phyloP scores from a whole-genome alignment of 1,140 invertebrate genomes.

The Drosophila orosa region DNA sequence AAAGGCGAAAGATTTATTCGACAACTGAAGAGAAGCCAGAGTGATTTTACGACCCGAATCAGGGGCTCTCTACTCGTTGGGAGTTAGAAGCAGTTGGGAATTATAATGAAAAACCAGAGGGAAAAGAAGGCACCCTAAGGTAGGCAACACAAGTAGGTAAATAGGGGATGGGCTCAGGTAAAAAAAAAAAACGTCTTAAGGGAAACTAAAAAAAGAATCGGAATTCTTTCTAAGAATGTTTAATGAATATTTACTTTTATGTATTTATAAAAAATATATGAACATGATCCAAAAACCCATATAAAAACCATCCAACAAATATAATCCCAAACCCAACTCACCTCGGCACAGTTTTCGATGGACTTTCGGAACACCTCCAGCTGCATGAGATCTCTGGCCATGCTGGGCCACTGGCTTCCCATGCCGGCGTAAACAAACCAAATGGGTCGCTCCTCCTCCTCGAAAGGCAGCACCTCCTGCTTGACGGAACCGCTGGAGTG shows the following conservation, averaged over 20 bases:
- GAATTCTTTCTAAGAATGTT: no score
- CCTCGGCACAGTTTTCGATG: constrained; percentile 89
- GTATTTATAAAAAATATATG: background rate
- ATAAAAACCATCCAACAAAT: background rate
- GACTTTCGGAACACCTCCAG: constrained; percentile 92
- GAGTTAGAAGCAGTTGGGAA: constrained; percentile 15
- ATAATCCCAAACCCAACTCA: constrained; percentile 3
- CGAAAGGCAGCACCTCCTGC: constrained; percentile 79
- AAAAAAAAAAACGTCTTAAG: constrained; percentile 85
- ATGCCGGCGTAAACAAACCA: constrained; percentile 98
- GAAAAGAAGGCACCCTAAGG: background rate
- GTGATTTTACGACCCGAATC: background rate
- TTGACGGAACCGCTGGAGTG: constrained; percentile 76
- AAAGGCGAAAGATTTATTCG: constrained; percentile 85
- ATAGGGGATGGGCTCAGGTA: constrained; percentile 6
- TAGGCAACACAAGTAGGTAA: background rate
- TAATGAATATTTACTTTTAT: no score
- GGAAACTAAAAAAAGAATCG: background rate
- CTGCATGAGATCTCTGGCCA: constrained; percentile 93
- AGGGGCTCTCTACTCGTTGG: background rate
- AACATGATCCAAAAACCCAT: constrained; percentile 58
- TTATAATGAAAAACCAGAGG: background rate
- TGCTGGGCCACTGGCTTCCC: constrained; percentile 98
- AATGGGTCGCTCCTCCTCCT: constrained; percentile 89
- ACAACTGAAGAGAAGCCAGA: constrained; percentile 83